Conservation (phyloP, 2,888 invertebrate genomes). For the Dorcus hopei region DNA sequence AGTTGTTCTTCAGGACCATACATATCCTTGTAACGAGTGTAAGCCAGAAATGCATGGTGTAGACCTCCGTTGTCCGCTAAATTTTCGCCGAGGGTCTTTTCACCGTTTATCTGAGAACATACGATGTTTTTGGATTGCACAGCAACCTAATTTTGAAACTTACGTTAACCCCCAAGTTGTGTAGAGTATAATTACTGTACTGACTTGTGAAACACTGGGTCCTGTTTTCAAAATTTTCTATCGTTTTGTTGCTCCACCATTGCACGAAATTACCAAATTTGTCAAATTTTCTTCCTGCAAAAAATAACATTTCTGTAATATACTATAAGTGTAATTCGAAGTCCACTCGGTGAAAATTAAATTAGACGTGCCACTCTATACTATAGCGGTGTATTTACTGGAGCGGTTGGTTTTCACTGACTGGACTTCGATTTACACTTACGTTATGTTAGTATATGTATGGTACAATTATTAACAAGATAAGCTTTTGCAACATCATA, state of each 20-base stretch:
- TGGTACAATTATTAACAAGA: too few species aligned
- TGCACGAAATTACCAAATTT: slow-evolving; percentile 80
- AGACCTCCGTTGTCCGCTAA: slow-evolving; percentile 83
- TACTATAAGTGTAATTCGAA: too few species aligned
- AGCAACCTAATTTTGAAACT: slow-evolving; percentile 33
- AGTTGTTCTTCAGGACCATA: slow-evolving; percentile 62
- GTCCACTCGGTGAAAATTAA: too few species aligned
- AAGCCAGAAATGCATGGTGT: slow-evolving; percentile 68
- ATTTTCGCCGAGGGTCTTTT: slow-evolving; percentile 74
- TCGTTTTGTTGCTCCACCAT: slow-evolving; percentile 85
- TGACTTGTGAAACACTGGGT: slow-evolving; percentile 84
- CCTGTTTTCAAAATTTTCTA: slow-evolving; percentile 69
- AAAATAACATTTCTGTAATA: neutral
- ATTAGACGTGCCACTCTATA: too few species aligned
- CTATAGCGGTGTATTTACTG: too few species aligned
- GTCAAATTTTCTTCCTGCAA: slow-evolving; percentile 76
- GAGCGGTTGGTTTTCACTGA: too few species aligned
- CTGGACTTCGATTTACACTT: too few species aligned
- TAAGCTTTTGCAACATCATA: too few species aligned
- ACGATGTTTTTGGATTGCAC: neutral
- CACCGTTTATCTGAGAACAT: slow-evolving; percentile 63
- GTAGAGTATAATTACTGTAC: slow-evolving; percentile 66
- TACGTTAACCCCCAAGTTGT: slow-evolving; percentile 62
- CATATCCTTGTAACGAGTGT: slow-evolving; percentile 57
- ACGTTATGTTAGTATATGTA: too few species aligned